Percentiles rank a stretch among this genome's conserved stretches.
These are phyloP conservation scores for Catostylus mosaicus DNA, from an alignment of 30 jellyfish, hydroid and myxozoan genomes.

Conservation along the genomic window DNA sequence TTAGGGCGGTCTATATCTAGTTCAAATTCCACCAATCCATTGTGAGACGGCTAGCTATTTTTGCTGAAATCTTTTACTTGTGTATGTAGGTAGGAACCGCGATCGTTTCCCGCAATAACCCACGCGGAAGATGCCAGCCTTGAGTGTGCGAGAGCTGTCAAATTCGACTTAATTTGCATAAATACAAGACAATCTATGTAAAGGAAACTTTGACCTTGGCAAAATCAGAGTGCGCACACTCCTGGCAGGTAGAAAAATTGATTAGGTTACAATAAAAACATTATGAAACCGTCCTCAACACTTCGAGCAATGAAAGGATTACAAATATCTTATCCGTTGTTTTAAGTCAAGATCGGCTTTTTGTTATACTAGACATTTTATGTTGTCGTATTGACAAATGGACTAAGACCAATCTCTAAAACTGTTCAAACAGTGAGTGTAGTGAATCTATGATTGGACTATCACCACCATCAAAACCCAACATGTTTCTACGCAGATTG, in stretches of 20 bases:
- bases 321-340: neutral
- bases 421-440: neutral
- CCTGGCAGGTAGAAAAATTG: neutral
- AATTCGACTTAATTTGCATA: neutral
- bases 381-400: constrained; percentile 1
- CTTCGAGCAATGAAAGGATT: constrained; percentile 8
- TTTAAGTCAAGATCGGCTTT: constrained; percentile 14
- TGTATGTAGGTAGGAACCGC: too few relatives aligned
- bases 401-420: constrained; percentile 3
- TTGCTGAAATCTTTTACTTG: too few relatives aligned
- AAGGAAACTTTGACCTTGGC: neutral
- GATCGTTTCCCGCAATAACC: too few relatives aligned
- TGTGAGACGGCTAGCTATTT: too few relatives aligned
- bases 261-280: constrained; percentile 2
- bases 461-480: constrained; percentile 9
- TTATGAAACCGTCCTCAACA: neutral
- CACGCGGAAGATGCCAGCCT: neutral
- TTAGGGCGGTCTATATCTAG: too few relatives aligned
- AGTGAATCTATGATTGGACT: constrained; percentile 23
- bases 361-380: neutral
- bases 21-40: too few relatives aligned
- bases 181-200: neutral
- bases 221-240: neutral
- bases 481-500: neutral
- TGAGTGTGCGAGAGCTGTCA: neutral